Evolutionary conservation across 2,888 invertebrate genomes (phyloP).

Genomic region (Mystacides longicornis): DNA sequence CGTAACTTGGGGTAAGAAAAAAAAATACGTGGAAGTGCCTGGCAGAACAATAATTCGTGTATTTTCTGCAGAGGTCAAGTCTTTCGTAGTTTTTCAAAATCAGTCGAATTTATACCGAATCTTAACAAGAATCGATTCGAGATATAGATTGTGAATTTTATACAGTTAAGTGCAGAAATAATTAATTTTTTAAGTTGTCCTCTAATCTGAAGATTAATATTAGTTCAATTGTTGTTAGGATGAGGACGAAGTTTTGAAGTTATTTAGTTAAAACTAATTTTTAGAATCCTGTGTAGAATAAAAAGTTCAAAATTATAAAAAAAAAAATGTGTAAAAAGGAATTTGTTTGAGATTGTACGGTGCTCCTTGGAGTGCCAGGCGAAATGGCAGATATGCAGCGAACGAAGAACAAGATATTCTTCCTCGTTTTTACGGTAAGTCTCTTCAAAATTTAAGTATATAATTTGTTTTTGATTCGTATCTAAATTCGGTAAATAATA

Average conservation of each 20-base stretch:
- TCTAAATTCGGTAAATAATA: too few relatives aligned
- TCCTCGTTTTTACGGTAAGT: neutral
- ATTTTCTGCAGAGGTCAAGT: conserved; percentile 18
- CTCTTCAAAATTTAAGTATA: too few relatives aligned
- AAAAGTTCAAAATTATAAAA: neutral
- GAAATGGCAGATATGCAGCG: neutral
- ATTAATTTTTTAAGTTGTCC: too few relatives aligned
- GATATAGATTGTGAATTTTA: neutral
- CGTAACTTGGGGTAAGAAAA: conserved; percentile 10
- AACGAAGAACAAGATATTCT: neutral
- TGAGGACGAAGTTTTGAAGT: neutral
- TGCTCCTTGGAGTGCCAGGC: neutral
- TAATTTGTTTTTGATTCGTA: too few relatives aligned
- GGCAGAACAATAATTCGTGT: conserved; percentile 18
- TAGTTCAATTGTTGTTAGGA: neutral
- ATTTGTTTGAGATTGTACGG: neutral
- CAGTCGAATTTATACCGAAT: neutral
- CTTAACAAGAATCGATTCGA: neutral
- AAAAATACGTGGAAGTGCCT: conserved; percentile 23
- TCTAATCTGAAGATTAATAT: neutral
- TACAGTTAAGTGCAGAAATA: too few relatives aligned
- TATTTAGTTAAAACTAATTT: too few relatives aligned
- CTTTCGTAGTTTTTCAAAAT: conserved; percentile 12
- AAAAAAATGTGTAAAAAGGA: neutral
- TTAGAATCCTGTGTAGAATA: neutral